A percentile compares a stretch with the other conserved stretches of the same genome.
These are phyloP conservation scores for Emydoidea blandingii DNA, from an alignment of 2,797 vertebrate genomes.

Conservation along the genomic window DNA sequence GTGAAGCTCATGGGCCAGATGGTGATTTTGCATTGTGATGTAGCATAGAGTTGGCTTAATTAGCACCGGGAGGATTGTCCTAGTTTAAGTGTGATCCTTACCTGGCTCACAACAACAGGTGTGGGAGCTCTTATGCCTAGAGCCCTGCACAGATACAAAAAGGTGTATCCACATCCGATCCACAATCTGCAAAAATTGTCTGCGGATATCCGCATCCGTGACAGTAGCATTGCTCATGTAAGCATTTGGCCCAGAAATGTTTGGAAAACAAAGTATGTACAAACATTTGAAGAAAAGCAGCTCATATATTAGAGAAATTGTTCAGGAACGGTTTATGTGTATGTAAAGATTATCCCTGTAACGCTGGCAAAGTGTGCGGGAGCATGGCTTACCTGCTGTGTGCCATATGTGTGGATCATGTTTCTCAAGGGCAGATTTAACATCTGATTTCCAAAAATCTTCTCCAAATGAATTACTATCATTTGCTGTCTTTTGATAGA, in stretches of 20 bases:
- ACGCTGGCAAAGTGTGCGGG: not conserved
- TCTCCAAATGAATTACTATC: not conserved
- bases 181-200: no score
- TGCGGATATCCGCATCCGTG: no score
- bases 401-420: not conserved
- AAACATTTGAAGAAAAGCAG: not conserved
- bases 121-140: not conserved
- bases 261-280: not conserved
- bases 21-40: fast-evolving
- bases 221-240: no score
- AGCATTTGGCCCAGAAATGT: not conserved
- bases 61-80: fast-evolving
- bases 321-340: not conserved
- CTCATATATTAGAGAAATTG: not conserved
- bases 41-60: not conserved
- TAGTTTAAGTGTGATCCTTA: not conserved
- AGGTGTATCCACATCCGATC: no score
- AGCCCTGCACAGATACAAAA: no score
- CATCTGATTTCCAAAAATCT: constrained; percentile 22
- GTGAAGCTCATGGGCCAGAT: not conserved
- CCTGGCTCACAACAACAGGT: not conserved
- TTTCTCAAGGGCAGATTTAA: not conserved
- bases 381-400: not conserved
- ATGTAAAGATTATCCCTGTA: not conserved
- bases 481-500: constrained; percentile 35